Conservation (phyloP, 92 coral and sea anemone genomes). For the Porites divaricata region DNA sequence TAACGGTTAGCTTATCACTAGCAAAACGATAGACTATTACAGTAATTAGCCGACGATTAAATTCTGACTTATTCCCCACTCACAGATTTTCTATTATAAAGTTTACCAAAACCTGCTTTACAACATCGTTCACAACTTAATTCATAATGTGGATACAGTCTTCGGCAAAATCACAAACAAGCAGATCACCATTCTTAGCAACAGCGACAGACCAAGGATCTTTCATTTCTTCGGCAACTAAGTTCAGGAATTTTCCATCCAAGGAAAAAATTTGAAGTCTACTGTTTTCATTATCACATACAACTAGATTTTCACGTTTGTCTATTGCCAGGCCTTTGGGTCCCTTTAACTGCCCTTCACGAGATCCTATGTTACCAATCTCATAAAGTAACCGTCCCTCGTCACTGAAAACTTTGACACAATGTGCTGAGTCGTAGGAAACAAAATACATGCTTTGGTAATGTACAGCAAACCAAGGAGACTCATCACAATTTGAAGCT, state of each 20-base stretch:
- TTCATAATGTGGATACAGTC: background rate
- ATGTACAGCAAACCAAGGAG: background rate
- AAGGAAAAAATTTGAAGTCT: background rate
- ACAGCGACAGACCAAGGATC: background rate
- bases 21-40: no score
- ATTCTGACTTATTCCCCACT: no score
- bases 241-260: slow-evolving; percentile 14
- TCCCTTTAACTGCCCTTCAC: slow-evolving; percentile 41
- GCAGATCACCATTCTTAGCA: slow-evolving; percentile 5
- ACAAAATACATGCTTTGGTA: background rate
- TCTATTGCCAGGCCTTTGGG: slow-evolving; percentile 59
- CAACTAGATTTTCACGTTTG: slow-evolving; percentile 40
- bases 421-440: background rate
- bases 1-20: no score
- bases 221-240: background rate
- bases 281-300: slow-evolving; percentile 26
- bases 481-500: background rate
- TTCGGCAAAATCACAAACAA: background rate
- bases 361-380: slow-evolving; percentile 36
- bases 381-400: slow-evolving; percentile 40
- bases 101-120: background rate
- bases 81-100: no score
- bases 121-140: background rate
- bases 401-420: slow-evolving; percentile 46
- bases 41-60: no score